phyloP scores from a whole-genome alignment of 2,797 vertebrate genomes.

The Fundulus diaphanus region DNA sequence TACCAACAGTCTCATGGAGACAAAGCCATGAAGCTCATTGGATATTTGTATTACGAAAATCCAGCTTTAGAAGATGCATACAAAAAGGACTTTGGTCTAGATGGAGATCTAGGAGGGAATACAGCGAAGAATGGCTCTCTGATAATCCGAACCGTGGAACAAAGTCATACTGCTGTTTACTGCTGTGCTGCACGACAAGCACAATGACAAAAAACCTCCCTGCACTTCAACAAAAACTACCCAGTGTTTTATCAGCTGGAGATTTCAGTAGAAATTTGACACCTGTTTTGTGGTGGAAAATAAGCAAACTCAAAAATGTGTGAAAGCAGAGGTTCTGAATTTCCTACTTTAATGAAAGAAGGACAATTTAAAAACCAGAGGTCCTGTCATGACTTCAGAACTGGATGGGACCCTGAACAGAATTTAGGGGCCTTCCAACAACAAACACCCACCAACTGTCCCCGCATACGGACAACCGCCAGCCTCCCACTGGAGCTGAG shows the following conservation, averaged over 20 bases:
- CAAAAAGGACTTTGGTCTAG: neutral
- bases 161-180: slow-evolving; percentile 24
- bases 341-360: neutral
- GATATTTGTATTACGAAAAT: slow-evolving; percentile 1
- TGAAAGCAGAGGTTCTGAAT: neutral
- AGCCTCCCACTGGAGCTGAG: too few relatives aligned
- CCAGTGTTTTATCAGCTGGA: neutral
- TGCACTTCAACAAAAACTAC: slow-evolving; percentile 23
- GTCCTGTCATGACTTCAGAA: neutral
- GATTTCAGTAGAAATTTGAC: slow-evolving; percentile 12
- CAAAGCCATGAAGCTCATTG: slow-evolving; percentile 19
- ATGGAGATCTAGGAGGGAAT: slow-evolving; percentile 26
- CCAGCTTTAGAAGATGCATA: neutral
- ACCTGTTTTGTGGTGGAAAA: slow-evolving; percentile 29
- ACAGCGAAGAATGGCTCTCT: slow-evolving; percentile 38
- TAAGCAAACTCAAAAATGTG: neutral
- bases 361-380: neutral
- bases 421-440: neutral
- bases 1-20: slow-evolving; percentile 37
- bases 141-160: rapidly evolving
- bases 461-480: too few relatives aligned
- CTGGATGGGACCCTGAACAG: neutral
- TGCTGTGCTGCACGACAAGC: slow-evolving; percentile 48
- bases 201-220: slow-evolving; percentile 19
- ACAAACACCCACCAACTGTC: neutral